These are phyloP conservation scores for Rhabditoides inermis DNA, from an alignment of 2,888 invertebrate species.

Conservation along the genomic window DNA sequence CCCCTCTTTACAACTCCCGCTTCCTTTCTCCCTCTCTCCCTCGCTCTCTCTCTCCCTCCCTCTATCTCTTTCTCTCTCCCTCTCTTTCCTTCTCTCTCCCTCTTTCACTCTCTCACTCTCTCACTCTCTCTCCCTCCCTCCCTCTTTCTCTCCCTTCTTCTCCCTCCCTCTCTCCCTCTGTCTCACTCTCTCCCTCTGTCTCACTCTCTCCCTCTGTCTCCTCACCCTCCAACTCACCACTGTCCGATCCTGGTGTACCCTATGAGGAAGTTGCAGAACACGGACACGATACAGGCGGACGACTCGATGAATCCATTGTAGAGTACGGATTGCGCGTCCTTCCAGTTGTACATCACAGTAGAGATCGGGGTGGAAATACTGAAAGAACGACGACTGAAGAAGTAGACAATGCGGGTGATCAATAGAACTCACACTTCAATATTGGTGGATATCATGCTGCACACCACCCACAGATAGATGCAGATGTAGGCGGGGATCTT, in stretches of 20 bases:
- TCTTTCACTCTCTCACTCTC: background rate
- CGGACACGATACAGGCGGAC: slow-evolving; percentile 15
- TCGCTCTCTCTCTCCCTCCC: too few species aligned
- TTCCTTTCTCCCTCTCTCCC: slow-evolving; percentile 3
- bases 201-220: background rate
- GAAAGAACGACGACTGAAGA: too few species aligned
- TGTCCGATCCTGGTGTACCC: slow-evolving; percentile 20
- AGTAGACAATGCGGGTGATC: too few species aligned
- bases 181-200: slow-evolving; percentile 2
- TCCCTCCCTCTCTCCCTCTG: slow-evolving; percentile 10
- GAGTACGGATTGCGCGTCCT: slow-evolving; percentile 18
- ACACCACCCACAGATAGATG: slow-evolving; percentile 29
- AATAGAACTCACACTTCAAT: slow-evolving; percentile 32
- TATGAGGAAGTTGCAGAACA: slow-evolving; percentile 13
- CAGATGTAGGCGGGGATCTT: slow-evolving; percentile 23
- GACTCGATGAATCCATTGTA: slow-evolving; percentile 21
- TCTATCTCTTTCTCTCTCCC: background rate
- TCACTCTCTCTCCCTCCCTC: too few species aligned
- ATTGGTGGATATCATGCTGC: slow-evolving; percentile 27
- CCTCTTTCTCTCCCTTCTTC: background rate
- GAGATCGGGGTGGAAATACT: slow-evolving; percentile 24
- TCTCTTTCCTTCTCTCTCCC: slow-evolving; percentile 12
- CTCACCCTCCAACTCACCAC: slow-evolving; percentile 7
- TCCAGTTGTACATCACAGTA: slow-evolving; percentile 23
- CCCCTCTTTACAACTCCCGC: slow-evolving; percentile 13